phyloP scores from a whole-genome alignment of 2,797 vertebrate species.

The Anniella stebbinsi region DNA sequence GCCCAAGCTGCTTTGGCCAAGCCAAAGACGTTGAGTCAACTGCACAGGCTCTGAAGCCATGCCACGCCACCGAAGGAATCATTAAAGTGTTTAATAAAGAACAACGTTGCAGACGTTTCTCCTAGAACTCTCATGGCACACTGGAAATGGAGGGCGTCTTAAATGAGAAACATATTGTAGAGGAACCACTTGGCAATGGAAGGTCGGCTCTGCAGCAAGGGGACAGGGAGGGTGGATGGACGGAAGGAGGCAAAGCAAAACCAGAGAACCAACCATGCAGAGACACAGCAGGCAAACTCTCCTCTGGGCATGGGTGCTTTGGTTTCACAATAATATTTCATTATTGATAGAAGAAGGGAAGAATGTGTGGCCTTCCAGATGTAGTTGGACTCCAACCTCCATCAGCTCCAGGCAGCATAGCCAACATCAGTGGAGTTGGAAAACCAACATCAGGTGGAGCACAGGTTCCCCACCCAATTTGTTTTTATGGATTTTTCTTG shows the following conservation, averaged over 20 bases:
- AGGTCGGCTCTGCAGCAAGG: not conserved
- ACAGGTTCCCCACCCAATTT: no score
- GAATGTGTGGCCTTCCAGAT: no score
- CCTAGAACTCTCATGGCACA: not conserved
- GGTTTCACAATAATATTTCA: no score
- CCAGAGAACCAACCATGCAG: not conserved
- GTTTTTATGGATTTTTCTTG: no score
- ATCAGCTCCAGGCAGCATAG: no score
- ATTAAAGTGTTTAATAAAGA: not conserved
- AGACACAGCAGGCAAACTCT: not conserved
- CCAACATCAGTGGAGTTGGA: no score
- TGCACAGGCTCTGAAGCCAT: slow-evolving; percentile 16
- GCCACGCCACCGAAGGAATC: slow-evolving; percentile 28
- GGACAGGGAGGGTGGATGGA: not conserved
- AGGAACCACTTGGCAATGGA: not conserved
- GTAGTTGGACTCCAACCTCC: no score
- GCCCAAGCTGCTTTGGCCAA: slow-evolving; percentile 1
- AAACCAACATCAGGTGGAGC: no score
- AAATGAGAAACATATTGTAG: slow-evolving; percentile 13
- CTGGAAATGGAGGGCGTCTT: not conserved
- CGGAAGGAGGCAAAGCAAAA: not conserved
- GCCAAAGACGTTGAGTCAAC: not conserved
- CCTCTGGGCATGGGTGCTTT: not conserved
- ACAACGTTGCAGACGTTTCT: not conserved
- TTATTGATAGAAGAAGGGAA: no score